A percentile compares a stretch with the other conserved stretches of the same genome.
Evolutionary conservation across 2,797 vertebrate species (phyloP).

Genomic region (Poeciliopsis gracilis): DNA sequence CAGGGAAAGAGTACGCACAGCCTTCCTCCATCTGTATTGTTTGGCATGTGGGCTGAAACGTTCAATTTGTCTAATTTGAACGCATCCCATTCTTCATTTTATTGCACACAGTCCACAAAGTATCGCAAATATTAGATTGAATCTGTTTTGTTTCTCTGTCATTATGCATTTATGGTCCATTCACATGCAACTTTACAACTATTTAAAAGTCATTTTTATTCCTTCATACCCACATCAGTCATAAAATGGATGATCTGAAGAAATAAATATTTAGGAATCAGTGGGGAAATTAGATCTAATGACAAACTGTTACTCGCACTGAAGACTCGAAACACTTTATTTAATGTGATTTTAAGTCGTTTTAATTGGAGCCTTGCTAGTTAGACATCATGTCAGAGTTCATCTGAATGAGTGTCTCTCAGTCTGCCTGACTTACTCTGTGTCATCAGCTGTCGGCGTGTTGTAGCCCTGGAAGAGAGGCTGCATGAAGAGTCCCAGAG

Average conservation of each 20-base stretch:
- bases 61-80: background rate
- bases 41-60: background rate
- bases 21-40: background rate
- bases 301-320: background rate
- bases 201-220: background rate
- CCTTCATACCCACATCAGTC: background rate
- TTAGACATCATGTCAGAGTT: background rate
- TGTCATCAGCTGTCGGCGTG: conserved; percentile 74
- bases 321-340: background rate
- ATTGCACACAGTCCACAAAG: background rate
- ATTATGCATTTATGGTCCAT: too few relatives aligned
- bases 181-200: background rate
- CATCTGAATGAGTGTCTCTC: conserved; percentile 4
- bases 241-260: background rate
- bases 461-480: conserved; percentile 85
- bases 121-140: background rate
- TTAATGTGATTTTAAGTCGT: background rate
- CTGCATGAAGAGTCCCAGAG: conserved; percentile 85
- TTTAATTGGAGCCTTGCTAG: background rate
- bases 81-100: background rate
- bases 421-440: conserved; percentile 64
- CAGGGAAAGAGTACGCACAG: background rate
- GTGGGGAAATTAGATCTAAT: background rate
- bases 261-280: background rate
- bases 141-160: background rate